Conservation (phyloP, 2,797 vertebrate species). For the Enteromius trimaculatus region DNA sequence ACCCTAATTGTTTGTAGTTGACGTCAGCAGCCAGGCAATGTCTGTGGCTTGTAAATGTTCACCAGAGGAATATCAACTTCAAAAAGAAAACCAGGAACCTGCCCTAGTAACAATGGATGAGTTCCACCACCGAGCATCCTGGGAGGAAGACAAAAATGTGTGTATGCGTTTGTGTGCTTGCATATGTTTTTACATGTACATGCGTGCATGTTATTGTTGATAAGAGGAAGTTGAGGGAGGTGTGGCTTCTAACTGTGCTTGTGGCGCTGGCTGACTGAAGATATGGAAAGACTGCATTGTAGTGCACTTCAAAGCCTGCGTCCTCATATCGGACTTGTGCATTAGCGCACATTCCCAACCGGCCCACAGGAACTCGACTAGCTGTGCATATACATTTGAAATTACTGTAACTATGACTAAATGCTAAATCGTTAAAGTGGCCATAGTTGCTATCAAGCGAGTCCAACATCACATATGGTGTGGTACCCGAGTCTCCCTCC, state of each 20-base stretch:
- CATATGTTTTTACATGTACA: slow-evolving; percentile 22
- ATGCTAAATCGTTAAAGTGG: slow-evolving; percentile 6
- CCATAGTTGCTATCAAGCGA: slow-evolving; percentile 1
- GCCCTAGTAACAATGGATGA: slow-evolving; percentile 55
- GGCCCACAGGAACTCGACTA: background rate
- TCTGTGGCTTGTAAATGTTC: slow-evolving; percentile 3
- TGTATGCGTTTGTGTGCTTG: slow-evolving; percentile 4
- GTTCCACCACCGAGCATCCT: slow-evolving; percentile 9
- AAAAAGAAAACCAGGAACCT: slow-evolving; percentile 39
- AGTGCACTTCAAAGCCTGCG: slow-evolving; percentile 31
- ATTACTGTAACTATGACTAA: slow-evolving; percentile 31
- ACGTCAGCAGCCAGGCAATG: slow-evolving; percentile 6
- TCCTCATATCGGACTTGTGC: slow-evolving; percentile 13
- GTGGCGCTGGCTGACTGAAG: slow-evolving; percentile 24
- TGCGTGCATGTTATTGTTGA: slow-evolving; percentile 23
- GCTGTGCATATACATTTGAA: slow-evolving; percentile 11
- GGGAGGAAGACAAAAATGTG: slow-evolving; percentile 46
- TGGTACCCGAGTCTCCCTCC: slow-evolving; percentile 30
- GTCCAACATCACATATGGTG: slow-evolving; percentile 46
- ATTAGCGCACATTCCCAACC: slow-evolving; percentile 18
- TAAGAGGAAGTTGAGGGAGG: slow-evolving; percentile 19
- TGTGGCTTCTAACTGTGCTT: slow-evolving; percentile 10
- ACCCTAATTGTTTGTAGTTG: background rate
- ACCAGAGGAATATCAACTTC: slow-evolving; percentile 28
- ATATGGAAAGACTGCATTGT: slow-evolving; percentile 32